Conservation (phyloP, 2,797 vertebrate genomes). For the Erpetoichthys calabaricus region DNA sequence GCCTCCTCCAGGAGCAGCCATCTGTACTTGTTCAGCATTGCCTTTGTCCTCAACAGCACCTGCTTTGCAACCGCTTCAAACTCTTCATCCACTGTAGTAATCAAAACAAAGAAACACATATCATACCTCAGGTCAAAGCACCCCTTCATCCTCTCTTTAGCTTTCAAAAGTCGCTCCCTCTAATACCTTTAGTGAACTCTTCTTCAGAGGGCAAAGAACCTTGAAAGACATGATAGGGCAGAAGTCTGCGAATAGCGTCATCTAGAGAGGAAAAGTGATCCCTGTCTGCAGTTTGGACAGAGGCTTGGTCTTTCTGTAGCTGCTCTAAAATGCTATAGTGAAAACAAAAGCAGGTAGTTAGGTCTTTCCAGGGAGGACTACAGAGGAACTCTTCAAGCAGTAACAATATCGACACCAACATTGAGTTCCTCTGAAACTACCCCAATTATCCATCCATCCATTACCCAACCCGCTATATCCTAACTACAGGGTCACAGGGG, state of each 20-base stretch:
- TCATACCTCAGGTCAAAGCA: too few relatives aligned
- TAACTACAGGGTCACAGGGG: too few relatives aligned
- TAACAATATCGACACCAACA: background rate
- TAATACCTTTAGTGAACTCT: slow-evolving; percentile 72
- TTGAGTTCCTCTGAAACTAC: background rate
- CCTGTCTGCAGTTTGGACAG: slow-evolving; percentile 61
- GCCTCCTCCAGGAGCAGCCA: slow-evolving; percentile 85
- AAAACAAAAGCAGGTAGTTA: slow-evolving; percentile 5
- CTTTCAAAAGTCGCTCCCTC: too few relatives aligned
- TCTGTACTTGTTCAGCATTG: slow-evolving; percentile 95
- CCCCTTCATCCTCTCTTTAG: too few relatives aligned
- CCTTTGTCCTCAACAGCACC: slow-evolving; percentile 78
- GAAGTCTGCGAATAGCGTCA: slow-evolving; percentile 70
- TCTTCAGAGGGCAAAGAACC: slow-evolving; percentile 68
- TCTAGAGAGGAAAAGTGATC: slow-evolving; percentile 62
- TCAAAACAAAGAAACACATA: slow-evolving; percentile 14
- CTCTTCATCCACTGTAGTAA: slow-evolving; percentile 62
- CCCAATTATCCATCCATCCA: too few relatives aligned
- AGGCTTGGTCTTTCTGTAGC: slow-evolving; percentile 67
- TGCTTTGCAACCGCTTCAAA: slow-evolving; percentile 81
- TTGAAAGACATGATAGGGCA: slow-evolving; percentile 88
- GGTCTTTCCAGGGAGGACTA: background rate
- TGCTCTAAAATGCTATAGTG: slow-evolving; percentile 69
- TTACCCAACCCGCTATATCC: too few relatives aligned
- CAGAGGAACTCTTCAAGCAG: background rate